A percentile compares a stretch with the other conserved stretches of the same genome.
Conservation (phyloP, 1,140 invertebrate species). For the Magallana ariakensis region DNA sequence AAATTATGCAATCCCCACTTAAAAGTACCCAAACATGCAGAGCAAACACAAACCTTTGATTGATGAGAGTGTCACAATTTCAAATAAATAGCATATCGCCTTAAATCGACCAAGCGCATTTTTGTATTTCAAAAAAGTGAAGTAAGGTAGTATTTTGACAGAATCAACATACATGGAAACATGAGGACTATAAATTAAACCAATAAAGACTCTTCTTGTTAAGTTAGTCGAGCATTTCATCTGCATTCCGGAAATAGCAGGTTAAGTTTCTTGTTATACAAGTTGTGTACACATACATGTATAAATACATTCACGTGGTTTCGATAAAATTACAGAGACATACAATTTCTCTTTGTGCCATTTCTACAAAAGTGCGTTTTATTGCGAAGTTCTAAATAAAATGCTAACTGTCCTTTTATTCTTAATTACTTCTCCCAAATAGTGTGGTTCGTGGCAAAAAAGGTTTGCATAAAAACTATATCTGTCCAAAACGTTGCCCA, state of each 20-base stretch:
- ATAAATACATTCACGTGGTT: not conserved
- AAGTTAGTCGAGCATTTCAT: not conserved
- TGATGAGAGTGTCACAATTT: conserved; percentile 24
- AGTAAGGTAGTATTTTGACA: not conserved
- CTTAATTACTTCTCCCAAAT: conserved; percentile 20
- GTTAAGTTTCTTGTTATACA: conserved; percentile 7
- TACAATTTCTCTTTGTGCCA: not conserved
- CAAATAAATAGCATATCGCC: conserved; percentile 9
- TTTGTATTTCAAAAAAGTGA: not conserved
- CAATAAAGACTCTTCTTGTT: conserved; percentile 6
- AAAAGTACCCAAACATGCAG: conserved; percentile 19
- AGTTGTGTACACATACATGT: not conserved
- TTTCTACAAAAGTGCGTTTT: not conserved
- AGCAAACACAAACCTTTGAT: conserved; percentile 10
- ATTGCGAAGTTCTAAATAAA: not conserved
- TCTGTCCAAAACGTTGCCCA: conserved; percentile 9
- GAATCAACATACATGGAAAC: conserved; percentile 18
- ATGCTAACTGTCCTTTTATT: not conserved
- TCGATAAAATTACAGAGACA: too few relatives aligned
- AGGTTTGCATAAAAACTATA: not conserved
- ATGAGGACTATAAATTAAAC: conserved; percentile 3
- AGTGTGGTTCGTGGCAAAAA: not conserved
- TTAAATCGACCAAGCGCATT: conserved; percentile 17
- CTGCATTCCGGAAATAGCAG: conserved; percentile 26
- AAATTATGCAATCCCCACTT: conserved; percentile 13